Evolutionary conservation across 2,113 vertebrate species (phyloP), one percentile per base, ranked within the genome.

Genomic region (Vulpes ferrilata): DNA sequence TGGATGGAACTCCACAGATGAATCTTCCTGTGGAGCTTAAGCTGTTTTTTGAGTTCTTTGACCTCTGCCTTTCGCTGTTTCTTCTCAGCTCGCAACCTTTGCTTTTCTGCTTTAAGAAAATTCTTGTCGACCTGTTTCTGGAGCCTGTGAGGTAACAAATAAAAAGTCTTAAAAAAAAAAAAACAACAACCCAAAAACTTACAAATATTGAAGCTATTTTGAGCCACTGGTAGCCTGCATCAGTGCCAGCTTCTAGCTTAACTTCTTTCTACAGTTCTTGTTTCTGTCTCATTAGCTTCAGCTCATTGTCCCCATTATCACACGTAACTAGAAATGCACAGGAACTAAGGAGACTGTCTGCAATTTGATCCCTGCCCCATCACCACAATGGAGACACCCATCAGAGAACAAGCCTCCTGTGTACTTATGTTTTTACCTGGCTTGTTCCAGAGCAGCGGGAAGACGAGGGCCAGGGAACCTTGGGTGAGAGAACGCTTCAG

Each of bases 21-120:
- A 98, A 99, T 99, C 97, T 99, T 99, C 98, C 99, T 99, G 98
- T 99, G 99, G 98, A 99, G 98, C 98, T 99, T 99, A 76, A 99
- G 99, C 98, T 99, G 99, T 98, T 99, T 99, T 98, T 99, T 99
- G 96, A 99, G 99, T 98, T 99, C 99, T 97, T 99, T 99, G 96
- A 99, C 99, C 97, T 99, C 99, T 74, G 99, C 99, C 98, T 99
- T 99, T 35, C 99, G 99, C 98, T 99, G 99, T 95, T 99, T 99
- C 98, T 99, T 99, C 98, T 99, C 99, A 79, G 99, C 99, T 98
- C 99, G 99, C 97, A 99, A 98, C 82, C 99, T 99, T 98, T 99
- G 99, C 88, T 99, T 99, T 98, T 99, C 99, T 25, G 99, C 99
- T 98, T 99, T 99, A 98, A 99, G 98, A 97, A 99, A 99, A 83